phyloP scores from a whole-genome alignment of 2,888 invertebrate genomes.

The Drosophila aldrichi region DNA sequence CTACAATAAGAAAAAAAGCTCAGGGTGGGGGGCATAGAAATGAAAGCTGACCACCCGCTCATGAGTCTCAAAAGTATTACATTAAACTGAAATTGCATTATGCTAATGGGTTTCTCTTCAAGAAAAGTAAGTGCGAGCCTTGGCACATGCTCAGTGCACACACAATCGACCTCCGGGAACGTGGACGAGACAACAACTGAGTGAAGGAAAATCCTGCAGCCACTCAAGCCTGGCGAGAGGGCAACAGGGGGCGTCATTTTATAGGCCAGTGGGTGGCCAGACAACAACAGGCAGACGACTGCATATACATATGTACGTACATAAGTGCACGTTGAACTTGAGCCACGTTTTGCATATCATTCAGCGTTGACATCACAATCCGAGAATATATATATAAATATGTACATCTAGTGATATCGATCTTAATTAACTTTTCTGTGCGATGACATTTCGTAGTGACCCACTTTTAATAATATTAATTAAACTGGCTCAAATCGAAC shows the following conservation, averaged over 20 bases:
- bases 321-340: conserved; percentile 77
- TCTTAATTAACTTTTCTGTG: neutral
- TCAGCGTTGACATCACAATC: conserved; percentile 46
- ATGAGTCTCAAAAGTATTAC: conserved; percentile 19
- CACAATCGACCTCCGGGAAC: conserved; percentile 59
- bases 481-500: conserved; percentile 15
- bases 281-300: conserved; percentile 11
- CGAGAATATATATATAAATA: neutral
- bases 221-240: conserved; percentile 36
- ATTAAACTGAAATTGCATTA: conserved; percentile 49
- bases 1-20: conserved; percentile 7
- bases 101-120: conserved; percentile 44
- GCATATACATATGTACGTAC: neutral
- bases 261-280: conserved; percentile 63
- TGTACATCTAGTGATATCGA: neutral
- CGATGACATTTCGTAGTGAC: neutral
- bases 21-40: neutral
- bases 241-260: conserved; percentile 27
- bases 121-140: conserved; percentile 36
- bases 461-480: conserved; percentile 6
- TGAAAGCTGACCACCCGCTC: conserved; percentile 4
- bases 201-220: conserved; percentile 43
- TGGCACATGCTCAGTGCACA: conserved; percentile 35
- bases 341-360: conserved; percentile 34
- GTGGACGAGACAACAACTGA: conserved; percentile 18